phyloP scores from a whole-genome alignment of 53 echinoderm and acorn worm species.

The Luidia sarsii region DNA sequence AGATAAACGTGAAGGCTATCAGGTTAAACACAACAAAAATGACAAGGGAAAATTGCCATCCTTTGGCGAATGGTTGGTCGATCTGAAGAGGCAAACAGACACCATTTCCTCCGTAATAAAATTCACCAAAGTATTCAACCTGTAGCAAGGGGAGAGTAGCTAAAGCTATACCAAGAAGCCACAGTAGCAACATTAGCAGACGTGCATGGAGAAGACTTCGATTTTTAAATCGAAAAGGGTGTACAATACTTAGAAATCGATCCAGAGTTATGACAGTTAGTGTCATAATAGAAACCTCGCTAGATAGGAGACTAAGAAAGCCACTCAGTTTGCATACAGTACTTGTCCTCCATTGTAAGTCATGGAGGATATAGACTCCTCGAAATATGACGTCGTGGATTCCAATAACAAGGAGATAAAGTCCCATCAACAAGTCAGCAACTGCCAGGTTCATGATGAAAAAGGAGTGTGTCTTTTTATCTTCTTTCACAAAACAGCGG shows the following conservation, averaged over 20 bases:
- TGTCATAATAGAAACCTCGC: slow-evolving; percentile 92
- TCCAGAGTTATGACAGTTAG: slow-evolving; percentile 89
- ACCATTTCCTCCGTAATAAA: slow-evolving; percentile 95
- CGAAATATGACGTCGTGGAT: slow-evolving; percentile 89
- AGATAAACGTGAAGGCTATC: slow-evolving; percentile 86
- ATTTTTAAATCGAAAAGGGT: slow-evolving; percentile 92
- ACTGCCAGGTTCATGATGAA: slow-evolving; percentile 97
- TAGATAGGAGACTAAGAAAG: slow-evolving; percentile 92
- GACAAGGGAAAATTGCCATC: slow-evolving; percentile 94
- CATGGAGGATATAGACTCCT: slow-evolving; percentile 80
- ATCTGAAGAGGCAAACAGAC: slow-evolving; percentile 97
- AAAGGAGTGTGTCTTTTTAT: slow-evolving; percentile 91
- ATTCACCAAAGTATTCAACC: slow-evolving; percentile 80
- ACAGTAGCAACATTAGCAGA: slow-evolving; percentile 79
- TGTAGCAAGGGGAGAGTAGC: slow-evolving; percentile 79
- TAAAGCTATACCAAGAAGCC: slow-evolving; percentile 71
- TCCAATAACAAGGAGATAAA: slow-evolving; percentile 86
- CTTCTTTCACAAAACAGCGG: slow-evolving; percentile 83
- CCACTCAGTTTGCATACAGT: slow-evolving; percentile 83
- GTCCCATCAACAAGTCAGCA: slow-evolving; percentile 94
- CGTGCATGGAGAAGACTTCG: slow-evolving; percentile 80
- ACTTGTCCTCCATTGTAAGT: slow-evolving; percentile 81
- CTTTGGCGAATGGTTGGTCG: slow-evolving; percentile 85
- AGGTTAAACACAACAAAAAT: slow-evolving; percentile 91
- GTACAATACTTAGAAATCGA: slow-evolving; percentile 90